These are phyloP conservation scores for Leptinotarsa juncta DNA, from an alignment of 2,888 invertebrate genomes.

Conservation along the genomic window DNA sequence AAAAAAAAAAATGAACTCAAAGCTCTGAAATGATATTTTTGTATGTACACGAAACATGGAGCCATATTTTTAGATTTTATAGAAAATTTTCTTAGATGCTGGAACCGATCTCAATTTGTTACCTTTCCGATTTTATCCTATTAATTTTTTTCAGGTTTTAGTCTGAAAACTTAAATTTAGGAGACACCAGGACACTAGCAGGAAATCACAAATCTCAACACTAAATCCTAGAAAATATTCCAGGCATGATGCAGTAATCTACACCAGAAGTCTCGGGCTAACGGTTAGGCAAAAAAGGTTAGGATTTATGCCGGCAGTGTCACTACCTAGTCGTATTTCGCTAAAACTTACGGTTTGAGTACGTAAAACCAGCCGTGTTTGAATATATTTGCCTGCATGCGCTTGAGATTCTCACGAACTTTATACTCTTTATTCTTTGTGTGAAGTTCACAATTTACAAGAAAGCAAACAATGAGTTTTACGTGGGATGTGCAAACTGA, in stretches of 20 bases:
- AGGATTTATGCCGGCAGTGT: conserved; percentile 25
- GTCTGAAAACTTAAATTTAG: too few species aligned
- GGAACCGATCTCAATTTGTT: too few species aligned
- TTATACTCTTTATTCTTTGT: conserved; percentile 23
- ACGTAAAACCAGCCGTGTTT: conserved; percentile 33
- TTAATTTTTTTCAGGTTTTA: too few species aligned
- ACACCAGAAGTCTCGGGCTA: conserved; percentile 16
- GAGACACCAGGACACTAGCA: too few species aligned
- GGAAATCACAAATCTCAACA: too few species aligned
- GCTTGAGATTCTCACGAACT: conserved; percentile 36
- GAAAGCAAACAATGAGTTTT: conserved; percentile 16
- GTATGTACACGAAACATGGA: too few species aligned
- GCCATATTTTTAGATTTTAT: too few species aligned
- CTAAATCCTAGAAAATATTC: background rate
- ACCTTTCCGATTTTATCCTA: too few species aligned
- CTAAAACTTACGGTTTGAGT: conserved; percentile 36
- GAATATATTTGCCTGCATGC: conserved; percentile 41
- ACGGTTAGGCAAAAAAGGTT: conserved; percentile 19
- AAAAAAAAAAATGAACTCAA: too few species aligned
- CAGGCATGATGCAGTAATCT: background rate
- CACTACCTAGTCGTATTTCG: conserved; percentile 23
- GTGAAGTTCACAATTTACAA: conserved; percentile 20
- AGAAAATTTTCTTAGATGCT: too few species aligned
- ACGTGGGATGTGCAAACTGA: conserved; percentile 13
- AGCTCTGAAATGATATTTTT: too few species aligned